Evolutionary conservation across 1,140 invertebrate genomes (phyloP), one percentile per base, ranked within the genome.

Genomic region (Zophobas atratus): DNA sequence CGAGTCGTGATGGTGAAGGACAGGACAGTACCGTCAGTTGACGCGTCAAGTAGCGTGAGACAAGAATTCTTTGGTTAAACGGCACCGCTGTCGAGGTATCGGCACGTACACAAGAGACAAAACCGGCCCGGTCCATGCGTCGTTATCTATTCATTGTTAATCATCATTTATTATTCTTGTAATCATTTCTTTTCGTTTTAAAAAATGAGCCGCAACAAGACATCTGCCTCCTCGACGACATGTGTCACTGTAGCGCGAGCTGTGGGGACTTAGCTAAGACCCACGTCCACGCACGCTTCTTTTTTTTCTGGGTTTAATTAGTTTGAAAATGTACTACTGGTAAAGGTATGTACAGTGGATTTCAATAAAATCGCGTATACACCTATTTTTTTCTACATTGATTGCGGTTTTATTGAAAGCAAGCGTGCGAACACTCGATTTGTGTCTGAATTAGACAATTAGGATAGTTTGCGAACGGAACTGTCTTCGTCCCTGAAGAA

Each of bases 81-180:
- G 71, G 71, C 70, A 72, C 55, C 55, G 55, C 48, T 56, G 71
- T 56, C 71, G 71, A 55, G 49, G 51, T 56, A 56, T 53, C 71
- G 70, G 51, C 49, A 53, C 71, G 35, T n/a, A 55, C 48, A 73
- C 43, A 51, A 72, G 33, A 55, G 55, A 76, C 53, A 73, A 73
- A 71, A 77, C 70, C 76, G 76, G 53, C 75, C 53, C 67, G 60
- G 38, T 70, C 20, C 55, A 46, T 76, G 60, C 55, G 57, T 20
- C 20, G 20, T 77, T 77, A 77, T 77, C 76, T 77, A 77, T 72
- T 57, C 76, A 77, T 77, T 77, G 46, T 77, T 77, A 77, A 77
- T 77, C 76, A 77, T 77, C 76, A 77, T 77, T 75, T 77, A 73
- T 73, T 77, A 77, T 77, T 71, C 76, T 39, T 72, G 76, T 77